These are phyloP conservation scores for Eilema griseolum DNA, from an alignment of 2,888 invertebrate genomes.

Conservation along the genomic window DNA sequence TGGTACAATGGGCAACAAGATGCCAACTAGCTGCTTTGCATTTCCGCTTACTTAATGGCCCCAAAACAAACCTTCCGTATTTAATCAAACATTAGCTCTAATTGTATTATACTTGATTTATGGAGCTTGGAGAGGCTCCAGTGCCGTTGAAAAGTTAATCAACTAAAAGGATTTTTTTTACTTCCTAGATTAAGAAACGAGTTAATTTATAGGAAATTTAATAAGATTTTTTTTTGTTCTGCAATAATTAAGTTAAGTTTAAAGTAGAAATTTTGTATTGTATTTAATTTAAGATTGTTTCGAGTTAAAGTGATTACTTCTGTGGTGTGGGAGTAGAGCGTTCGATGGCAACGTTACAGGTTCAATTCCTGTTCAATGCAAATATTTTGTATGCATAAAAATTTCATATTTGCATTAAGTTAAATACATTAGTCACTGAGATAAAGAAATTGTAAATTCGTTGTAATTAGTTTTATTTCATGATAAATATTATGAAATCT, in stretches of 20 bases:
- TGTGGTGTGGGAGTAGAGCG: neutral
- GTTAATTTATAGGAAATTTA: constrained; percentile 78
- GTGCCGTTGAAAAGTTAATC: constrained; percentile 82
- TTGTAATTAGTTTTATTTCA: no score
- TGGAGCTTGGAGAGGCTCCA: constrained; percentile 73
- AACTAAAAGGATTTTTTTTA: constrained; percentile 79
- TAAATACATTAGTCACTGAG: no score
- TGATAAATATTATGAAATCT: no score
- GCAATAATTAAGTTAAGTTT: constrained; percentile 59
- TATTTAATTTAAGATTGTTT: constrained; percentile 11
- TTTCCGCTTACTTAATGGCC: constrained; percentile 24
- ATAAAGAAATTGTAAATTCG: no score
- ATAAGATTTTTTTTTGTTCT: constrained; percentile 69
- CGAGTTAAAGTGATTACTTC: neutral
- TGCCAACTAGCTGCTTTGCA: neutral
- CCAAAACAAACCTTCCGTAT: constrained; percentile 49
- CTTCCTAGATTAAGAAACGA: constrained; percentile 74
- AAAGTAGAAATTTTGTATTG: constrained; percentile 28
- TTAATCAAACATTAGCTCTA: constrained; percentile 78
- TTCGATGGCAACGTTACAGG: no score
- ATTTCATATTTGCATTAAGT: no score
- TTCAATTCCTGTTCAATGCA: neutral
- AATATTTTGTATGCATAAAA: neutral
- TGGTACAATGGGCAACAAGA: neutral
- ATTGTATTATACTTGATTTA: constrained; percentile 83